Evolutionary conservation across 2,113 vertebrate genomes (phyloP), one percentile per base, ranked within the genome.

Genomic region (Cheirogaleus medius): DNA sequence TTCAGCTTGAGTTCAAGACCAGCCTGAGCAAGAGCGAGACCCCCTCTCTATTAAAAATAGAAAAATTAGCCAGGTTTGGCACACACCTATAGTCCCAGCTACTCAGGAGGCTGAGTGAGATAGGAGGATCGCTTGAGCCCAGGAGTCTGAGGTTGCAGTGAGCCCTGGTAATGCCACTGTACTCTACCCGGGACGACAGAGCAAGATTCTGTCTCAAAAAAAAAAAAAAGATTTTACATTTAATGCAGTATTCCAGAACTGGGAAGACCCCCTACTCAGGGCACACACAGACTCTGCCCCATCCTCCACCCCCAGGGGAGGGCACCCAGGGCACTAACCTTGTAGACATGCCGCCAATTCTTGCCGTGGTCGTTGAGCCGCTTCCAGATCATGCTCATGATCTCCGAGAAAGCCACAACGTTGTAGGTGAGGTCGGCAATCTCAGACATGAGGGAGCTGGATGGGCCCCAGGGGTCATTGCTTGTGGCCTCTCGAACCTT

Each of bases 361-460:
- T 99, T 99, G 97, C 99, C 99, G 0, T 99, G 99, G 98, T 99
- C 99, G 1, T 99, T 99, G 95, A 99, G 99, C 71, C 99, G 98
- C 88, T 99, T 99, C 99, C 99, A 99, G 92, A 99, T 99, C 99
- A 99, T 99, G 97, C 99, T 99, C 99, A 99, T 99, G 96, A 99
- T 99, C 98, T 99, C 99, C 0, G 99, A 99, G 98, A 99, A 99
- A 97, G 99, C 99, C 85, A 99, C 99, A 18, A 99, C 99, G 44
- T 99, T 99, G 98, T 99, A 99, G 71, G 99, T 99, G 63, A 99
- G 99, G 98, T 99, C 99, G 2, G 99, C 99, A 1, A 99, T 99
- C 98, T 99, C 99, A 0, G 99, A 99, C 99, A 99, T 99, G 95
- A 99, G 99, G 71, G 99, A 99, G 98, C 99, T 99, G 92, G 99